phyloP scores from a whole-genome alignment of 2,113 vertebrate species.

The Dromaius novaehollandiae region DNA sequence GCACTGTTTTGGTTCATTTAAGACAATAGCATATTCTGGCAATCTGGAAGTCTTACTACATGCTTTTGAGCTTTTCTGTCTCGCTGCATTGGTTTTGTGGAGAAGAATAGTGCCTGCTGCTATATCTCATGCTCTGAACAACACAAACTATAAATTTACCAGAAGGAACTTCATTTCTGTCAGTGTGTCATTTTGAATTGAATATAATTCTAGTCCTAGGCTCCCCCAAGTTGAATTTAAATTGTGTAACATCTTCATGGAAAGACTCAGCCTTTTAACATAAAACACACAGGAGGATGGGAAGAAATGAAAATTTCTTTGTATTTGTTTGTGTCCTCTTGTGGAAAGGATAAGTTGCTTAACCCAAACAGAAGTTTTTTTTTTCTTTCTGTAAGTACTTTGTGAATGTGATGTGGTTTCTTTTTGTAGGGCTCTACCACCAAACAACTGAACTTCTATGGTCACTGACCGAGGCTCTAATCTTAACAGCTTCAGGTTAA shows the following conservation, averaged over 20 bases:
- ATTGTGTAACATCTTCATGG: not conserved
- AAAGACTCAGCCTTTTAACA: not conserved
- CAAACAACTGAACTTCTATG: not conserved
- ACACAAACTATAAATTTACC: not conserved
- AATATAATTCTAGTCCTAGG: not conserved
- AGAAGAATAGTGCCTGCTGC: not conserved
- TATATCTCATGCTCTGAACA: not conserved
- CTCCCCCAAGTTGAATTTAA: not conserved
- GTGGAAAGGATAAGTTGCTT: not conserved
- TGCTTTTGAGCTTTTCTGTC: rapidly evolving
- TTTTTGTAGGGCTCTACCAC: not conserved
- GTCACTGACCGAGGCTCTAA: not conserved
- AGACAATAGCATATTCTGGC: not conserved
- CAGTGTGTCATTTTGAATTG: not conserved
- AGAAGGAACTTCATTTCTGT: not conserved
- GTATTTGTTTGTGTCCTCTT: not conserved
- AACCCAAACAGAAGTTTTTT: not conserved
- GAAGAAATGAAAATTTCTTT: not conserved
- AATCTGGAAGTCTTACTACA: not conserved
- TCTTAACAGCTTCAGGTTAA: not conserved
- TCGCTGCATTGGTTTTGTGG: not conserved
- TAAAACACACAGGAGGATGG: not conserved
- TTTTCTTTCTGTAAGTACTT: not conserved
- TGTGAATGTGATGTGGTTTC: not conserved
- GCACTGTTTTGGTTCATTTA: not conserved